These are phyloP conservation scores for Pongo abelii DNA, from an alignment of 2,113 vertebrate species.

Conservation along the genomic window DNA sequence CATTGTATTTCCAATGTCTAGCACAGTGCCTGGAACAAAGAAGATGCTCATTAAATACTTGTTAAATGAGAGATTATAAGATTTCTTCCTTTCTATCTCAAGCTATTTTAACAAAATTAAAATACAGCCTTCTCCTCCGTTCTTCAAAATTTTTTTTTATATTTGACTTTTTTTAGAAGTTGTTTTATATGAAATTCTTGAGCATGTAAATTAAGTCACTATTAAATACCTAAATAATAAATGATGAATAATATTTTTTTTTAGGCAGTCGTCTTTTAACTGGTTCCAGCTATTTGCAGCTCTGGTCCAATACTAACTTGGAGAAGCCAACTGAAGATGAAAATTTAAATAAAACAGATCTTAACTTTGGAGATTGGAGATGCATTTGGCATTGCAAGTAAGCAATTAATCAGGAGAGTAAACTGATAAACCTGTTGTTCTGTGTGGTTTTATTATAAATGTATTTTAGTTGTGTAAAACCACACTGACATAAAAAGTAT, in stretches of 20 bases:
- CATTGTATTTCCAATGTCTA: not conserved
- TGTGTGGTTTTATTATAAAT: not conserved
- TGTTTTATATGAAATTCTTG: conserved; percentile 1
- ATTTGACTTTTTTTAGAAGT: not conserved
- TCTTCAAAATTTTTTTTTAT: not conserved
- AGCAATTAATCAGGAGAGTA: conserved; percentile 69
- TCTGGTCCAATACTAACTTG: conserved; percentile 89
- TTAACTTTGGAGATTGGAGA: conserved; percentile 86
- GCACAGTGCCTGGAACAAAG: not conserved
- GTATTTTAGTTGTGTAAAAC: conserved; percentile 5
- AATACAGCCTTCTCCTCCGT: not conserved
- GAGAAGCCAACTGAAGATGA: conserved; percentile 79
- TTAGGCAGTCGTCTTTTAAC: conserved; percentile 93
- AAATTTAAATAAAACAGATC: conserved; percentile 73
- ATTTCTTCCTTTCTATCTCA: not conserved
- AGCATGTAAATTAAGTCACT: conserved; percentile 9
- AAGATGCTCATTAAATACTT: conserved; percentile 3
- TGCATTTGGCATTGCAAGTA: conserved; percentile 98
- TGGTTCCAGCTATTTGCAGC: conserved; percentile 91
- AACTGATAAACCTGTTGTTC: not conserved
- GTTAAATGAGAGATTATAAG: not conserved
- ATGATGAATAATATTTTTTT: conserved; percentile 45
- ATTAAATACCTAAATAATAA: conserved; percentile 53
- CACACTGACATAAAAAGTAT: not conserved
- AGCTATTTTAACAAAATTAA: conserved; percentile 36